Evolutionary conservation across 2,797 vertebrate species (phyloP).

Genomic region (Eupleurogrammus muticus): DNA sequence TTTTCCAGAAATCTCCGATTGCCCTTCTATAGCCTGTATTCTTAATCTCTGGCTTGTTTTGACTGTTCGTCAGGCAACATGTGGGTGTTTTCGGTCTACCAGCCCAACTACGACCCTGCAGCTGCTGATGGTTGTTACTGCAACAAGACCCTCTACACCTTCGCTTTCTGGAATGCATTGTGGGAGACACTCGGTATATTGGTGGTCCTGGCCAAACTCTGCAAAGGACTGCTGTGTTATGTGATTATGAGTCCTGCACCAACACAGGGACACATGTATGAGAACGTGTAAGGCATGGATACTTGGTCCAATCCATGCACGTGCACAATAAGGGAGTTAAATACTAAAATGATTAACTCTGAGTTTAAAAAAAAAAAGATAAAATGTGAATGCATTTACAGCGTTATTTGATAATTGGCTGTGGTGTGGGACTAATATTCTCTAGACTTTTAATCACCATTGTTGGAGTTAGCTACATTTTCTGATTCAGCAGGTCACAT

Average conservation of each 20-base stretch:
- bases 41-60: neutral
- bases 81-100: conserved; percentile 57
- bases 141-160: conserved; percentile 51
- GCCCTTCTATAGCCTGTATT: neutral
- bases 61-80: conserved; percentile 21
- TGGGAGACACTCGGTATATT: neutral
- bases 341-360: neutral
- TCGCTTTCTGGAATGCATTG: conserved; percentile 49
- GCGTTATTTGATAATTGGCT: neutral
- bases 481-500: no score
- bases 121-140: conserved; percentile 56
- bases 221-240: conserved; percentile 28
- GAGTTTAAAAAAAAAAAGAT: neutral
- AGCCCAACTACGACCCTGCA: conserved; percentile 54
- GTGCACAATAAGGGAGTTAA: no score
- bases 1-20: neutral
- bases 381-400: neutral
- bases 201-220: rapidly evolving
- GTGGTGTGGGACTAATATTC: neutral
- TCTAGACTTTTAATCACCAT: no score
- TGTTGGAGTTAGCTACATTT: no score
- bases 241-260: conserved; percentile 22
- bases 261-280: conserved; percentile 7
- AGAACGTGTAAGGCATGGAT: conserved; percentile 9
- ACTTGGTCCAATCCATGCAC: no score